Evolutionary conservation across 2,888 invertebrate genomes (phyloP).

Genomic region (Theretra japonica): DNA sequence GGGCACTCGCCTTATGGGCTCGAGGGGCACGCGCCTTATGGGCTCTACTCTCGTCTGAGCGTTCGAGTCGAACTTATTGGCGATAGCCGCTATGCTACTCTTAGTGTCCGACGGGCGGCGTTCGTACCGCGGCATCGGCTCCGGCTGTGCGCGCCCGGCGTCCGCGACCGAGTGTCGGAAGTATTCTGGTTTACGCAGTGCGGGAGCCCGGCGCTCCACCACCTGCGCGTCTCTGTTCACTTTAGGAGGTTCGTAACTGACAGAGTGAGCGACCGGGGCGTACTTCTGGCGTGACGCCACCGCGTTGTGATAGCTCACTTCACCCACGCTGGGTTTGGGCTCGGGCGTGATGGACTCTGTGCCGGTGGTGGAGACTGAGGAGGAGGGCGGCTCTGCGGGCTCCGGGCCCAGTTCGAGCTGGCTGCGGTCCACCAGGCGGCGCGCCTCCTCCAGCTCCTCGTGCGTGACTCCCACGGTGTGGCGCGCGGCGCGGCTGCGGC

Average conservation of each 20-base stretch:
- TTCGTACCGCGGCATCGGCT: constrained; percentile 48
- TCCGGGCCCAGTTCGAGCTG: constrained; percentile 56
- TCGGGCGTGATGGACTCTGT: constrained; percentile 65
- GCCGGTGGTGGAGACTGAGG: constrained; percentile 72
- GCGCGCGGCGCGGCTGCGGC: constrained; percentile 87
- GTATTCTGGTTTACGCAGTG: constrained; percentile 65
- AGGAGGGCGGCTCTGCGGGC: constrained; percentile 55
- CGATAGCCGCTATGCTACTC: constrained; percentile 73
- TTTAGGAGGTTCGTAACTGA: constrained; percentile 58
- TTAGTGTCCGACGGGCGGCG: constrained; percentile 66
- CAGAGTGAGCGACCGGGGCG: constrained; percentile 60
- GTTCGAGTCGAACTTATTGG: constrained; percentile 71
- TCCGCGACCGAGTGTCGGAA: constrained; percentile 76
- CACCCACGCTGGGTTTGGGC: constrained; percentile 63
- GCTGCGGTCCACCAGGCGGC: constrained; percentile 87
- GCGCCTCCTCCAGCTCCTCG: constrained; percentile 91
- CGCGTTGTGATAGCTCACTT: constrained; percentile 61
- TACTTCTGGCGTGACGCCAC: constrained; percentile 58
- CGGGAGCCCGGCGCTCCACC: constrained; percentile 63
- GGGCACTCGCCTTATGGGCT: constrained; percentile 58
- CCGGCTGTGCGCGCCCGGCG: constrained; percentile 44
- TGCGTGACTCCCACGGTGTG: constrained; percentile 94
- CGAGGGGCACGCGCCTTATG: constrained; percentile 37
- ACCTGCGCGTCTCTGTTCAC: constrained; percentile 55
- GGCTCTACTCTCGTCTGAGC: constrained; percentile 54